phyloP scores from a whole-genome alignment of 2,797 vertebrate species.

The Eleutherodactylus coqui region DNA sequence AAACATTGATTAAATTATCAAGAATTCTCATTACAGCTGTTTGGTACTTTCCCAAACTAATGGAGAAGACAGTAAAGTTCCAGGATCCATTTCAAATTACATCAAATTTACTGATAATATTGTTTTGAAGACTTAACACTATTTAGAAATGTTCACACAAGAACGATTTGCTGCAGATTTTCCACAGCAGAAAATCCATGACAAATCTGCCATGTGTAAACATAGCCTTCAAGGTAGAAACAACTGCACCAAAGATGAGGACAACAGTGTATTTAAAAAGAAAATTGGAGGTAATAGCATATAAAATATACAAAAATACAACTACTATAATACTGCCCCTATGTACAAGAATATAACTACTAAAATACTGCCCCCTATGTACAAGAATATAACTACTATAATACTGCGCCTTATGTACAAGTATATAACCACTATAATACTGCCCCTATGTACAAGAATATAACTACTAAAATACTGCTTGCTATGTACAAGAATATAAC shows the following conservation, averaged over 20 bases:
- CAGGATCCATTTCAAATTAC: constrained; percentile 49
- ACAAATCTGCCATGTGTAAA: too few species aligned
- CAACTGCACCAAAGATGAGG: background rate
- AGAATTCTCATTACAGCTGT: constrained; percentile 57
- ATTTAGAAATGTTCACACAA: too few species aligned
- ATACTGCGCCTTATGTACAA: background rate
- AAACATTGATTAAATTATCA: constrained; percentile 61
- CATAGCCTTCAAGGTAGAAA: constrained; percentile 5
- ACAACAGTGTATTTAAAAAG: background rate
- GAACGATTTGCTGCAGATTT: too few species aligned
- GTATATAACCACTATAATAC: background rate
- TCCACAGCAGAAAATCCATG: too few species aligned
- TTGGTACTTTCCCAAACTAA: constrained; percentile 48
- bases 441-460: background rate
- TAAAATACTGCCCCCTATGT: background rate
- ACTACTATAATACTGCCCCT: too few species aligned
- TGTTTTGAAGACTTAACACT: constrained; percentile 33
- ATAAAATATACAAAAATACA: too few species aligned
- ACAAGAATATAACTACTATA: background rate
- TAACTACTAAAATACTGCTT: background rate
- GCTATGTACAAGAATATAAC: background rate
- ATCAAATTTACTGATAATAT: constrained; percentile 60
- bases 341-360: background rate
- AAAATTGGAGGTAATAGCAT: background rate
- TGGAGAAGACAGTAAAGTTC: constrained; percentile 35